These are phyloP conservation scores for Melinaea menophilus DNA, from an alignment of 2,888 invertebrate species.

Conservation along the genomic window DNA sequence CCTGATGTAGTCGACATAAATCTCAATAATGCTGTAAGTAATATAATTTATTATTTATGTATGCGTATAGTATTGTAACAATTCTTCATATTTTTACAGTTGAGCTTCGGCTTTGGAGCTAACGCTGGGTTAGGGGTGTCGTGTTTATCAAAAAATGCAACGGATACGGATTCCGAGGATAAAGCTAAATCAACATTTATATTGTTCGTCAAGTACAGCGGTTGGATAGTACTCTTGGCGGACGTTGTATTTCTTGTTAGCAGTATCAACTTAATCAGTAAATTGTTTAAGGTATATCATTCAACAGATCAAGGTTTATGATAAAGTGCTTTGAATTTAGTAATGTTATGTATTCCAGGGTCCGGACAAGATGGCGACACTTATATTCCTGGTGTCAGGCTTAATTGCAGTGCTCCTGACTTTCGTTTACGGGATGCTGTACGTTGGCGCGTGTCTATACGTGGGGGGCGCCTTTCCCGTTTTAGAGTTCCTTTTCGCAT, in stretches of 20 bases:
- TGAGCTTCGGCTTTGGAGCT: conserved; percentile 58
- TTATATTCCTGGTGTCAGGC: conserved; percentile 41
- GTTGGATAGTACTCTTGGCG: conserved; percentile 45
- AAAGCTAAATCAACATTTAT: conserved; percentile 31
- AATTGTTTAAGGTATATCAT: conserved; percentile 43
- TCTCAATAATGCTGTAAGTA: conserved; percentile 55
- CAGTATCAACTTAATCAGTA: conserved; percentile 43
- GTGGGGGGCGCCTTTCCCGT: conserved; percentile 51
- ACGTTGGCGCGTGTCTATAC: conserved; percentile 43
- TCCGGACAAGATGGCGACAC: conserved; percentile 30
- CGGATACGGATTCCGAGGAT: neutral
- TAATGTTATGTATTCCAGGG: conserved; percentile 40
- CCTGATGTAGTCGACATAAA: conserved; percentile 53
- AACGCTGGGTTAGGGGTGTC: conserved; percentile 53
- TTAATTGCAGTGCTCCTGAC: conserved; percentile 41
- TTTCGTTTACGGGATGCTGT: conserved; percentile 50
- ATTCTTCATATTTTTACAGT: conserved; percentile 38
- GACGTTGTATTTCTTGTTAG: conserved; percentile 43
- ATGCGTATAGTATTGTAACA: neutral
- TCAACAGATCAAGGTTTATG: no score
- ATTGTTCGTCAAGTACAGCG: conserved; percentile 39
- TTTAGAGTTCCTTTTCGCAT: conserved; percentile 50
- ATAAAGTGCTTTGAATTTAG: no score
- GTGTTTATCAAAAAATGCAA: conserved; percentile 36
- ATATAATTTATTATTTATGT: neutral